Evolutionary conservation across 2,888 invertebrate species (phyloP), one percentile per base, ranked within the genome.

Genomic region (Neoitamus cyanurus): DNA sequence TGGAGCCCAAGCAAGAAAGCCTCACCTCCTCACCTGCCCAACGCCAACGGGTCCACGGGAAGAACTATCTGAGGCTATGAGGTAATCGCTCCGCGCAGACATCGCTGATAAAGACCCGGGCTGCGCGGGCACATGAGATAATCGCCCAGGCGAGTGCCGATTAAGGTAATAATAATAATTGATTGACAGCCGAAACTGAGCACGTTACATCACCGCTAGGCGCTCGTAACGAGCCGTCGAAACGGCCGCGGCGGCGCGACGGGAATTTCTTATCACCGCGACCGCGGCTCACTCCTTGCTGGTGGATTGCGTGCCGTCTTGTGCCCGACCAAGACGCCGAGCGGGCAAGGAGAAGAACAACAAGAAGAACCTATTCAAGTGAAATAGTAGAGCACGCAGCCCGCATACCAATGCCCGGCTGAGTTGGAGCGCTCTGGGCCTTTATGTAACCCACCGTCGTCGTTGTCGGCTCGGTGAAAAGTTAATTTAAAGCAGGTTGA

Each of bases 91-190:
- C 25, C 36, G 42, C 28, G 25, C 77, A 77, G 25, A 77, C 58
- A n/a, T 9, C 13, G 77, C 25, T 77, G 77, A 77, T 77, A 46
- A 77, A 77, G 42, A 77, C 42, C 36, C 11, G 37, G 42, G 25
- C 77, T 46, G 77, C 5, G 37, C 77, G 28, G 31, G 4, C 42
- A 28, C 77, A 77, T 46, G 36, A 46, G 77, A 77, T 77, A 77
- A 77, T 42, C 77, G 77, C 42, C n/a, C 77, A 9, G 77, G 77
- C 42, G 77, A 77, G 77, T 30, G 46, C 77, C 77, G 77, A 77
- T 77, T 77, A 77, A 77, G 77, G 77, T 77, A 77, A 77, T 77
- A 77, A 77, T 46, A 77, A 77, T 77, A 77, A 77, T 77, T 46
- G 77, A 77, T 77, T 77, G 77, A 46, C 77, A 42, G 42, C 42